These are phyloP conservation scores for Ischnus inquisitorius DNA, from an alignment of 2,888 invertebrate genomes.

Conservation along the genomic window DNA sequence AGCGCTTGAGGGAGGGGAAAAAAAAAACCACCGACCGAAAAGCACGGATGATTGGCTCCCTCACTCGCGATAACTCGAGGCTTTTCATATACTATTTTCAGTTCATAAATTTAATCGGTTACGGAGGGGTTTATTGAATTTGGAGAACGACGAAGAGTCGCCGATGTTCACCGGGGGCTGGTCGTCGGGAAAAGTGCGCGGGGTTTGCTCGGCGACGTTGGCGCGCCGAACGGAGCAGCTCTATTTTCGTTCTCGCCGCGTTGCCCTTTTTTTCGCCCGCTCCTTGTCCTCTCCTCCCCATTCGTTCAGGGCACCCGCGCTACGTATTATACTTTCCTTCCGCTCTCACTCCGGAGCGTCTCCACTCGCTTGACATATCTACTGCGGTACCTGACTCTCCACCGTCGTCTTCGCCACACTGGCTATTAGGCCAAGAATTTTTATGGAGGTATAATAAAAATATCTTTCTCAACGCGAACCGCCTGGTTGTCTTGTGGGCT, in stretches of 20 bases:
- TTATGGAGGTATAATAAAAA: constrained; percentile 81
- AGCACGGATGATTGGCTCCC: constrained; percentile 58
- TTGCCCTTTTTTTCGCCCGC: constrained; percentile 52
- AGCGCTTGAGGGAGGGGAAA: background rate
- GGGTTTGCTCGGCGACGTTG: constrained; percentile 9
- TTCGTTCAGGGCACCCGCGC: constrained; percentile 25
- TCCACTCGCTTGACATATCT: constrained; percentile 33
- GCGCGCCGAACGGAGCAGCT: constrained; percentile 44
- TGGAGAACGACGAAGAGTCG: constrained; percentile 72
- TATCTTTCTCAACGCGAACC: constrained; percentile 70
- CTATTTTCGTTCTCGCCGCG: constrained; percentile 67
- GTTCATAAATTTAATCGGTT: constrained; percentile 84
- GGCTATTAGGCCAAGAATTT: constrained; percentile 82
- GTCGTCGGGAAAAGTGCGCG: constrained; percentile 41
- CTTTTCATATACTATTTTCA: constrained; percentile 80
- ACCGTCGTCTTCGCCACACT: constrained; percentile 51
- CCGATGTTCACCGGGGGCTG: constrained; percentile 43
- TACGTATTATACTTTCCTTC: constrained; percentile 38
- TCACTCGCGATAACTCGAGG: constrained; percentile 71
- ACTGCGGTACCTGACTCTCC: background rate
- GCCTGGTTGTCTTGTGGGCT: constrained; percentile 31
- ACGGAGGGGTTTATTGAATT: constrained; percentile 81
- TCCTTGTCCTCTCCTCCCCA: constrained; percentile 12
- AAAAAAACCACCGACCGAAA: background rate
- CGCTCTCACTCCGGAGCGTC: constrained; percentile 45